Evolutionary conservation across 2,113 vertebrate genomes (phyloP).

Genomic region (Caretta caretta): DNA sequence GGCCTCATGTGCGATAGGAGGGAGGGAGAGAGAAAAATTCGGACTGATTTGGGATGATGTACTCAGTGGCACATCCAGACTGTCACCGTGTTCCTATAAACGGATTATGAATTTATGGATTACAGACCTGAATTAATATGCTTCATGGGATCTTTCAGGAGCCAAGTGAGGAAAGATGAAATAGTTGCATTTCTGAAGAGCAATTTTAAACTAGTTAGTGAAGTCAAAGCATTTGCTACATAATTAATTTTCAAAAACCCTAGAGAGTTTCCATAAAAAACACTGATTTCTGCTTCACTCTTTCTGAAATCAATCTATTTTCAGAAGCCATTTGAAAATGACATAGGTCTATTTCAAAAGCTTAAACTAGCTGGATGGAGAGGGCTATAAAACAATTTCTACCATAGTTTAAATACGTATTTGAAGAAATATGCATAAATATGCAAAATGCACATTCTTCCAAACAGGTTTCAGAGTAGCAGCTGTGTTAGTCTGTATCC

Average conservation of each 20-base stretch:
- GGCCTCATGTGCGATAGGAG: neutral
- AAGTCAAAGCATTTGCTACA: neutral
- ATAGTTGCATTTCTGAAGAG: neutral
- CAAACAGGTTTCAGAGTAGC: neutral
- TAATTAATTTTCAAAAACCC: neutral
- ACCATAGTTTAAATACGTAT: neutral
- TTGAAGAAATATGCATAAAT: accelerated
- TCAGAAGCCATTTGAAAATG: neutral
- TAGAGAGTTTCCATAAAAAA: neutral
- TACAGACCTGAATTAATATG: neutral
- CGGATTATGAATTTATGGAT: neutral
- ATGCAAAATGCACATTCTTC: neutral
- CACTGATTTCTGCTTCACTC: neutral
- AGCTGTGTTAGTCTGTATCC: too few relatives aligned
- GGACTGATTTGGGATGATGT: neutral
- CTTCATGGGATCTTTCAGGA: neutral
- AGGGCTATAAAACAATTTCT: neutral
- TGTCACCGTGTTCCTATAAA: neutral
- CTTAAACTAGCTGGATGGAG: neutral
- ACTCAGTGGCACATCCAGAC: neutral
- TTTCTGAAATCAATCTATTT: neutral
- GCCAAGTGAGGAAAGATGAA: neutral
- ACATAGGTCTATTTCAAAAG: neutral
- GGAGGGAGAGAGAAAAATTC: neutral
- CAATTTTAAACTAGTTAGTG: neutral